Percentiles rank a stretch among this genome's conserved stretches.
Conservation (phyloP, 2,888 invertebrate genomes). For the Exephanes ischioxanthus region DNA sequence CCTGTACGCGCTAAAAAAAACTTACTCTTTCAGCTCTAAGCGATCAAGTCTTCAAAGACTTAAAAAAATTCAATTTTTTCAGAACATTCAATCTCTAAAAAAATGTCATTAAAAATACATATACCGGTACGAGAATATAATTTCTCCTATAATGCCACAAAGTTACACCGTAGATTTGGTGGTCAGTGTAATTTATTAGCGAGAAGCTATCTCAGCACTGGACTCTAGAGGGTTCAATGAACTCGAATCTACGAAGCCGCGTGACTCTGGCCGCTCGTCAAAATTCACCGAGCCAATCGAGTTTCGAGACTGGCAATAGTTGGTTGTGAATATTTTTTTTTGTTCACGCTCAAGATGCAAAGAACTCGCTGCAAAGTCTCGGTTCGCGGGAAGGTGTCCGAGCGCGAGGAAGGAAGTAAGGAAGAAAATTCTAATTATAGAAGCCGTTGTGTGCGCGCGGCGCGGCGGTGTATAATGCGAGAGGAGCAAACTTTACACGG, state of each 20-base stretch:
- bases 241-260: too few relatives aligned
- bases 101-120: not conserved
- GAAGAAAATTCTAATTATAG: conserved; percentile 81
- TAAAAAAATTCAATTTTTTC: not conserved
- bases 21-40: not conserved
- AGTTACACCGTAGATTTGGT: too few relatives aligned
- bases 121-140: too few relatives aligned
- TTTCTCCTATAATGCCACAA: too few relatives aligned
- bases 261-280: too few relatives aligned
- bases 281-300: too few relatives aligned
- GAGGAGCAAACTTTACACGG: conserved; percentile 71
- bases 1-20: not conserved
- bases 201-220: too few relatives aligned
- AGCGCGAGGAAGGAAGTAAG: conserved; percentile 68
- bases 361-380: conserved; percentile 32
- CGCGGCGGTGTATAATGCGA: conserved; percentile 41
- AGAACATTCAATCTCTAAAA: not conserved
- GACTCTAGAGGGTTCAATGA: too few relatives aligned
- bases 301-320: too few relatives aligned
- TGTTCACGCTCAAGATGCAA: not conserved
- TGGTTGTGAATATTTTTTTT: not conserved
- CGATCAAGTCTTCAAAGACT: not conserved
- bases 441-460: conserved; percentile 75
- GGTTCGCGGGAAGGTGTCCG: conserved; percentile 72
- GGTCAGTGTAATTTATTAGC: too few relatives aligned